Percentiles rank a stretch among this genome's conserved stretches.
Conservation (phyloP, 2,113 vertebrate species). For the Picathartes gymnocephalus region DNA sequence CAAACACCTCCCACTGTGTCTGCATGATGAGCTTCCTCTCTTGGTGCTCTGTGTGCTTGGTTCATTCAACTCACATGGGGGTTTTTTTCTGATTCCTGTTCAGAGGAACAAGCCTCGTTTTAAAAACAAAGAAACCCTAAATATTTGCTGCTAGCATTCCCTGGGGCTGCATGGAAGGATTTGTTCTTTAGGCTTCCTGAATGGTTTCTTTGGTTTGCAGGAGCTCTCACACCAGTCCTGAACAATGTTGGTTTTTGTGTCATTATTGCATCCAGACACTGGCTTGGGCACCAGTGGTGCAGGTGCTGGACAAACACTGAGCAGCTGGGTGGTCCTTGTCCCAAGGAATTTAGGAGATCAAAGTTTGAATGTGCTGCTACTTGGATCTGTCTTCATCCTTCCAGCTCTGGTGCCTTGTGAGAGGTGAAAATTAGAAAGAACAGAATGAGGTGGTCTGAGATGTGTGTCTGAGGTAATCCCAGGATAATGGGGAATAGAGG, state of each 20-base stretch:
- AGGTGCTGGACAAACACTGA: neutral
- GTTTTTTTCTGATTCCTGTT: neutral
- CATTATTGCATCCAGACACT: neutral
- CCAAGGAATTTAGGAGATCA: neutral
- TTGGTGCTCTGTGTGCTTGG: neutral
- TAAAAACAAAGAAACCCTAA: neutral
- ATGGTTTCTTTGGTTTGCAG: neutral
- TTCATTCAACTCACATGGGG: neutral
- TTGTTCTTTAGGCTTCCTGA: neutral
- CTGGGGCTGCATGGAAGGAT: neutral
- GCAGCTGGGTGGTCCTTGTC: neutral
- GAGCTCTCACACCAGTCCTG: neutral
- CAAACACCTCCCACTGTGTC: neutral
- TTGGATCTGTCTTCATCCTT: neutral
- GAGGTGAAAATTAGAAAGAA: neutral
- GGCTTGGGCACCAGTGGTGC: neutral
- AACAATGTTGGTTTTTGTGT: neutral
- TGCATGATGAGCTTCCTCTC: neutral
- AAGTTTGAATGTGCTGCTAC: neutral
- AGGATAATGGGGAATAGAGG: neutral
- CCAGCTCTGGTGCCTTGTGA: neutral
- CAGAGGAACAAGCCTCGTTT: neutral
- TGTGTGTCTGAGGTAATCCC: neutral
- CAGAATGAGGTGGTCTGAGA: neutral
- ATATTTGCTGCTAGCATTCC: neutral